phyloP scores from a whole-genome alignment of 2,888 invertebrate species.

The Spialia ferax region DNA sequence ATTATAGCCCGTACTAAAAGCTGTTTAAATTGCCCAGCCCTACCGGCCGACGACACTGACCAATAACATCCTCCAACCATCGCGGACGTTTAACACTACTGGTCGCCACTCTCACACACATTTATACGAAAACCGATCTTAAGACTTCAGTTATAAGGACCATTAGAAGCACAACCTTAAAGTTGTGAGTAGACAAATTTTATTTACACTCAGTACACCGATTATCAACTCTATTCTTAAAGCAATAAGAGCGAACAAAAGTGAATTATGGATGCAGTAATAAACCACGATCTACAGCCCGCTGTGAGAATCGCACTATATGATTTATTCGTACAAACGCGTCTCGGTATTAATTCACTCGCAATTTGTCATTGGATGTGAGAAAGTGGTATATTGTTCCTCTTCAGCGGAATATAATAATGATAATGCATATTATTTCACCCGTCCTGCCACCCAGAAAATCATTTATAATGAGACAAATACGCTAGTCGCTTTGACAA shows the following conservation, averaged over 20 bases:
- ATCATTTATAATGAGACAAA: conserved; percentile 46
- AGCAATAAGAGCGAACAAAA: conserved; percentile 36
- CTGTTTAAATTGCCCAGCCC: conserved; percentile 55
- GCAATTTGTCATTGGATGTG: conserved; percentile 80
- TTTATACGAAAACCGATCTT: conserved; percentile 37
- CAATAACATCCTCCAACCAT: conserved; percentile 74
- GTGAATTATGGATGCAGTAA: conserved; percentile 45
- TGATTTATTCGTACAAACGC: conserved; percentile 74
- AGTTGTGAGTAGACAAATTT: conserved; percentile 46
- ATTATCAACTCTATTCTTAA: conserved; percentile 46
- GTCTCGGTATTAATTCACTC: conserved; percentile 75
- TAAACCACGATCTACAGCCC: conserved; percentile 58
- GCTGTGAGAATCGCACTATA: conserved; percentile 68
- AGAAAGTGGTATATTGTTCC: conserved; percentile 79
- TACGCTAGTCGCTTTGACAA: conserved; percentile 24
- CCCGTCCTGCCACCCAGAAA: conserved; percentile 55
- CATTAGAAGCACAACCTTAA: conserved; percentile 44
- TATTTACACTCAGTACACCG: conserved; percentile 38
- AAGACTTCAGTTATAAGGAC: conserved; percentile 39
- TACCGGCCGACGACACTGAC: conserved; percentile 75
- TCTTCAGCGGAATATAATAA: conserved; percentile 65
- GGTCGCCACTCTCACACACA: conserved; percentile 40
- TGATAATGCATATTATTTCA: conserved; percentile 53
- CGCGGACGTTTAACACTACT: conserved; percentile 67
- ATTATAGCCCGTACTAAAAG: conserved; percentile 35